Percentiles rank a stretch among this genome's conserved stretches.
Evolutionary conservation across 1,140 invertebrate genomes (phyloP).

Genomic region (Procambarus clarkii): DNA sequence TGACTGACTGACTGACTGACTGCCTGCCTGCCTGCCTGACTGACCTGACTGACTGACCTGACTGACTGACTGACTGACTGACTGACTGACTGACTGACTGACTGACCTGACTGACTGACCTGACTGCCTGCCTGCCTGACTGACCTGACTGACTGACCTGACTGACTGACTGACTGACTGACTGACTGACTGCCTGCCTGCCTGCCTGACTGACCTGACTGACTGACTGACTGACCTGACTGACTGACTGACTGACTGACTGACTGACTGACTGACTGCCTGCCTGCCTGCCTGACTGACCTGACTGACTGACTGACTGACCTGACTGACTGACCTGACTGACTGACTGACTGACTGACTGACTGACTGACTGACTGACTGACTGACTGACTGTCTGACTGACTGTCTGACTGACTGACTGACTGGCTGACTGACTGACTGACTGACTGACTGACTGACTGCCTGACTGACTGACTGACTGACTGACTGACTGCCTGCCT

Average conservation of each 20-base stretch:
- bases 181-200: neutral
- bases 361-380: slow-evolving; percentile 4
- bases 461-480: no score
- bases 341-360: slow-evolving; percentile 4
- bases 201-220: neutral
- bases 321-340: neutral
- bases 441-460: no score
- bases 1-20: no score
- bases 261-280: neutral
- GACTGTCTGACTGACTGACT: neutral
- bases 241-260: no score
- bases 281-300: neutral
- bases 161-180: slow-evolving; percentile 4
- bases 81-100: slow-evolving; percentile 9
- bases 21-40: no score
- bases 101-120: no score
- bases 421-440: neutral
- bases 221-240: slow-evolving; percentile 1
- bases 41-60: no score
- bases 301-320: neutral
- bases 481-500: no score
- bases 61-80: neutral
- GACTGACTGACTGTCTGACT: slow-evolving; percentile 3
- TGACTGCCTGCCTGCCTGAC: neutral
- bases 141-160: neutral